Evolutionary conservation across 2,797 vertebrate genomes (phyloP), one percentile per base, ranked within the genome.

Genomic region (Gymnodraco acuticeps): DNA sequence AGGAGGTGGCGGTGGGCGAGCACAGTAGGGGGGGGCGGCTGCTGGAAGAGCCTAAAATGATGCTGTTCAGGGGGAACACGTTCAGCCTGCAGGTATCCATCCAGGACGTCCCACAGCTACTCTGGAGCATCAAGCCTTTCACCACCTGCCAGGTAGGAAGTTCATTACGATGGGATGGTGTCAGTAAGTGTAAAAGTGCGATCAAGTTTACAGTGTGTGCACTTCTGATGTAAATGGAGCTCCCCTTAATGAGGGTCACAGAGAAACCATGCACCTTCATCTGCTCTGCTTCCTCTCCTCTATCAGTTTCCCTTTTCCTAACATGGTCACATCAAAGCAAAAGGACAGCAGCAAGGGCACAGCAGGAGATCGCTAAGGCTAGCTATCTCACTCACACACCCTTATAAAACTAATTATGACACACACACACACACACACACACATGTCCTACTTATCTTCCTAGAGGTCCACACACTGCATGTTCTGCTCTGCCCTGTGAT

Each of bases 81-180:
- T 96, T 97, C 88, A 98, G 96, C 91, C 97, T 99, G 53, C 98
- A 99, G 95, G 96, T 99, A 87, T 98, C 97, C 42, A 97, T 99
- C 91, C 97, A 98, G 50, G 98, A 99, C 51, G 93, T 99, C 73
- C 97, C 97, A 59, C 98, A 97, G 27, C 96, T 99, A 88, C 96
- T 98, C 80, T 99, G 98, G 98, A 97, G 96, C 89, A 99, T 99
- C 85, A 99, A 99, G 95, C 98, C 98, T 80, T 99, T 99, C 90
- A 97, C 97, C 84, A 97, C 97, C 71, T 99, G 97, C 92, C 98
- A 99, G 97, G 98, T 98, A 82, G 59, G 66, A 3, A 5, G 0
- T 33, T 47, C 50, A 47, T 15, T 47, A 9, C 42, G 13, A 41
- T 42, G 50, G 3, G 41, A 69, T 20, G 48, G 59, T 79, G 31